Percentiles rank a stretch among this genome's conserved stretches.
These are phyloP conservation scores for Colius striatus DNA, from an alignment of 2,113 vertebrate species.

Conservation along the genomic window DNA sequence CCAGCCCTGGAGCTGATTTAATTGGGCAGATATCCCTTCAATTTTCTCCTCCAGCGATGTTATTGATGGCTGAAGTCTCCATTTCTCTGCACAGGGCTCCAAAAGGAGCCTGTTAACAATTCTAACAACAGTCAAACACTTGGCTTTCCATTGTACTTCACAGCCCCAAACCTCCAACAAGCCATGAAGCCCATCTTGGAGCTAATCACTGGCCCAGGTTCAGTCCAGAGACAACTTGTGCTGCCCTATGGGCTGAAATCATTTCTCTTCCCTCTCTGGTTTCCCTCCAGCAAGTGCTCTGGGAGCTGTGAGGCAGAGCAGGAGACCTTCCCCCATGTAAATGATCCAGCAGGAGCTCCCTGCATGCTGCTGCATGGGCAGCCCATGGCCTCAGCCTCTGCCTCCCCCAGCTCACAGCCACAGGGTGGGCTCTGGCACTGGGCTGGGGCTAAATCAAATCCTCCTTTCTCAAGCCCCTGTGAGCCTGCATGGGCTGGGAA, in stretches of 20 bases:
- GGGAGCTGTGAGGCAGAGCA: neutral
- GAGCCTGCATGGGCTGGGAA: neutral
- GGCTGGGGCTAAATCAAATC: neutral
- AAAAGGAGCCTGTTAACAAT: constrained; percentile 40
- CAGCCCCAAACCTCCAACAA: constrained; percentile 20
- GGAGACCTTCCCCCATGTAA: neutral
- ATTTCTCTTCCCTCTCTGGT: neutral
- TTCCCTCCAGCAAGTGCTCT: neutral
- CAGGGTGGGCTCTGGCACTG: fast-evolving
- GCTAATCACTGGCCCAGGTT: neutral
- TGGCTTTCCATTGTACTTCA: neutral
- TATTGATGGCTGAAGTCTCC: constrained; percentile 54
- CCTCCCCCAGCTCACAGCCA: neutral
- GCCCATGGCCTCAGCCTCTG: neutral
- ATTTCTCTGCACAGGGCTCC: neutral
- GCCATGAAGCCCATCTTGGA: neutral
- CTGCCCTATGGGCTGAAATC: neutral
- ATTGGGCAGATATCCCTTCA: constrained; percentile 70
- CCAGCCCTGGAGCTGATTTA: constrained; percentile 55
- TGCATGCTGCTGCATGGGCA: fast-evolving
- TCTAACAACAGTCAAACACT: constrained; percentile 8
- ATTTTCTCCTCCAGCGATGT: constrained; percentile 65
- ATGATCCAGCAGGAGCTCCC: neutral
- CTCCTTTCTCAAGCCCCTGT: neutral
- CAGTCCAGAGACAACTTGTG: neutral